Percentiles rank a stretch among this genome's conserved stretches.
These are phyloP conservation scores for Leptobrachium leishanense DNA, from an alignment of 2,113 vertebrate species.

Conservation along the genomic window DNA sequence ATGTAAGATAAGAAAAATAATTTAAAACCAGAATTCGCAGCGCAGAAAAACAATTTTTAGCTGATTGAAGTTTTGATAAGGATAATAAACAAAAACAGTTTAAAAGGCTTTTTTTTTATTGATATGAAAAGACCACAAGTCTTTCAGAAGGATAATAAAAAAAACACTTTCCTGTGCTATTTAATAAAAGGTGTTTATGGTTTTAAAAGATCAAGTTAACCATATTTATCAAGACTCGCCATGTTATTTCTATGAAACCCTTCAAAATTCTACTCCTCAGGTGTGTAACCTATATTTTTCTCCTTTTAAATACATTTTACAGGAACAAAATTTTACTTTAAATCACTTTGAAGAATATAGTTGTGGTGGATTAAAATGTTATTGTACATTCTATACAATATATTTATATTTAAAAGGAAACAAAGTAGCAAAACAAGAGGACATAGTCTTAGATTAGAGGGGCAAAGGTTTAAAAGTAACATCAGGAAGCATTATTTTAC, in stretches of 20 bases:
- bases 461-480: no score
- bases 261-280: no score
- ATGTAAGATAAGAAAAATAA: conserved; percentile 7
- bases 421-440: no score
- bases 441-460: no score
- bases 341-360: no score
- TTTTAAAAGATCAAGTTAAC: conserved; percentile 33
- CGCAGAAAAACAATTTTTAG: neutral
- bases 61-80: neutral
- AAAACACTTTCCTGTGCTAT: neutral
- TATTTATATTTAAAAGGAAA: no score
- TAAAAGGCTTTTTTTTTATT: conserved; percentile 16
- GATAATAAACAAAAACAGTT: neutral
- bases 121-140: neutral
- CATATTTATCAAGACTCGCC: conserved; percentile 38
- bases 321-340: no score
- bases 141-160: neutral
- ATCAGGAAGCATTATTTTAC: no score
- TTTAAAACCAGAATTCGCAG: neutral
- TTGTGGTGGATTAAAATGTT: no score
- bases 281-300: no score
- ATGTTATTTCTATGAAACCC: neutral
- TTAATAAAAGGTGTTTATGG: conserved; percentile 8
- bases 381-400: no score
- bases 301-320: no score